Conservation (phyloP, 1,140 invertebrate species). For the Drosophila pandora region DNA sequence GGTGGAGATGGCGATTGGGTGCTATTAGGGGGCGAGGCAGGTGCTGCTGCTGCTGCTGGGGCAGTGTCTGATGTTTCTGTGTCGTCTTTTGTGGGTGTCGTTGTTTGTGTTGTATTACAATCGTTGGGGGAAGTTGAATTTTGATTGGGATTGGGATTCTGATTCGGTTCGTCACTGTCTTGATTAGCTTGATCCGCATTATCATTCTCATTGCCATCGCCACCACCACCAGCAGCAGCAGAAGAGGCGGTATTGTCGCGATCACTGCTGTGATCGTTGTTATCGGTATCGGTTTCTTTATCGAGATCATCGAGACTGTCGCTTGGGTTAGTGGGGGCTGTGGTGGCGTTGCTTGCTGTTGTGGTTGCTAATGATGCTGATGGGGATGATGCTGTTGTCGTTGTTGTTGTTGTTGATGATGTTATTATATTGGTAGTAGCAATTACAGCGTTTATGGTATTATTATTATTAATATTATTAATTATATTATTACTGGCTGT, state of each 20-base stretch:
- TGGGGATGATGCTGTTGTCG: constrained; percentile 21
- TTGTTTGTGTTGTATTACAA: constrained; percentile 78
- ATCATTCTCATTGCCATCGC: constrained; percentile 16
- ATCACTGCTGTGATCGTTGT: constrained; percentile 6
- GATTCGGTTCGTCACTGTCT: constrained; percentile 36
- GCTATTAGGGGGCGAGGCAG: constrained; percentile 44
- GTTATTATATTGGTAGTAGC: constrained; percentile 58
- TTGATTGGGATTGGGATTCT: constrained; percentile 13
- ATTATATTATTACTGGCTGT: constrained; percentile 73
- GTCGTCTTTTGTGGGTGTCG: constrained; percentile 35
- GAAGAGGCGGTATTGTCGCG: constrained; percentile 1
- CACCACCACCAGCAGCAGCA: constrained; percentile 18
- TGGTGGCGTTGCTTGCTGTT: constrained; percentile 8
- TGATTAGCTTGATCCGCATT: constrained; percentile 21
- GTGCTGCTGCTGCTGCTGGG: constrained; percentile 16
- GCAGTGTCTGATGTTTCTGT: constrained; percentile 33
- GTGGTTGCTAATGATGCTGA: constrained; percentile 11
- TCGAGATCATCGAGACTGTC: constrained; percentile 14
- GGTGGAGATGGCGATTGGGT: constrained; percentile 25
- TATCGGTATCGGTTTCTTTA: constrained; percentile 13
- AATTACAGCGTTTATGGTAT: constrained; percentile 67
- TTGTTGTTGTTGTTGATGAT: constrained; percentile 52
- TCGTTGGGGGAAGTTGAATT: constrained; percentile 49
- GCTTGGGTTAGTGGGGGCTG: constrained; percentile 25
- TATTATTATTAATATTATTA: constrained; percentile 60